A percentile compares a stretch with the other conserved stretches of the same genome.
These are phyloP conservation scores for Diorhabda elongata DNA, from an alignment of 1,140 invertebrate species.

Conservation along the genomic window DNA sequence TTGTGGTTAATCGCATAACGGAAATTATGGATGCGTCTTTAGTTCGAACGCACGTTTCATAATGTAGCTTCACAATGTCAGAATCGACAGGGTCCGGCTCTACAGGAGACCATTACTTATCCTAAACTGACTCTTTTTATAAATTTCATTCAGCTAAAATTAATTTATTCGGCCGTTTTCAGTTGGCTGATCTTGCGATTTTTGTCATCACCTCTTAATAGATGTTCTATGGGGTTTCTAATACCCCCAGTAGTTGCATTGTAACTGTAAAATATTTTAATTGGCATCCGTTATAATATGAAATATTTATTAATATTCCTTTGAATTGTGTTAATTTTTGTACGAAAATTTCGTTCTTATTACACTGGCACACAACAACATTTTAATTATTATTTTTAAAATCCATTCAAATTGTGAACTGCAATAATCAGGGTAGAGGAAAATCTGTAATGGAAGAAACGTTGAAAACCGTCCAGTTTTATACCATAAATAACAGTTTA, in stretches of 20 bases:
- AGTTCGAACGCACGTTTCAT: conserved; percentile 30
- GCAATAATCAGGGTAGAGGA: too few relatives aligned
- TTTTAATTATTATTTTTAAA: too few relatives aligned
- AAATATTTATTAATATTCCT: too few relatives aligned
- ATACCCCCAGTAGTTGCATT: conserved; percentile 2
- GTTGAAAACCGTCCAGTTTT: too few relatives aligned
- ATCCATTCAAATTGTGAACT: too few relatives aligned
- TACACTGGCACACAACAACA: too few relatives aligned
- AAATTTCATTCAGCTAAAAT: conserved; percentile 39
- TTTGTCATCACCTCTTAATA: conserved; percentile 32
- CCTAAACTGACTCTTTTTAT: conserved; percentile 46
- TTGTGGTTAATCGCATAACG: conserved; percentile 47
- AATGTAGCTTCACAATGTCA: conserved; percentile 31
- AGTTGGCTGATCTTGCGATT: conserved; percentile 19
- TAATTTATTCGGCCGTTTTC: conserved; percentile 40
- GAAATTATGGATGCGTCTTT: conserved; percentile 43
- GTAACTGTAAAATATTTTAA: not conserved
- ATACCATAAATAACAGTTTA: too few relatives aligned
- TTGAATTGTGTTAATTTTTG: too few relatives aligned
- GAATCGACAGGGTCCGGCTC: conserved; percentile 36
- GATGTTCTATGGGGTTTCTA: conserved; percentile 5
- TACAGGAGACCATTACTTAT: conserved; percentile 45
- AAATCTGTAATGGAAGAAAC: too few relatives aligned
- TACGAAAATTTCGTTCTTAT: too few relatives aligned
- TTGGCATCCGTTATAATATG: not conserved